These are phyloP conservation scores for Capromys pilorides DNA, from an alignment of 2,797 vertebrate genomes.

Conservation along the genomic window DNA sequence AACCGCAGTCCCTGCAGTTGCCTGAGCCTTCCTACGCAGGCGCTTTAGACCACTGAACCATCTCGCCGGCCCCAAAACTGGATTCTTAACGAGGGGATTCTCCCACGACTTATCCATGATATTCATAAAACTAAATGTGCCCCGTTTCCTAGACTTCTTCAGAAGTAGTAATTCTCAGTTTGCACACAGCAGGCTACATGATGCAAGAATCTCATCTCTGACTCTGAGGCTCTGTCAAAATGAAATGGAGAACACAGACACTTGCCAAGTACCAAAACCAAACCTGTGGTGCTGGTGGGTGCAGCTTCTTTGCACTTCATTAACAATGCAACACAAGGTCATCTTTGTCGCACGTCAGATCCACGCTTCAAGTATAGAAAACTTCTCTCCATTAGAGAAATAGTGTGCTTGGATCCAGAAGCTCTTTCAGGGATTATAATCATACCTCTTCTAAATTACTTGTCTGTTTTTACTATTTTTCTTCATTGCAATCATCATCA, in stretches of 20 bases:
- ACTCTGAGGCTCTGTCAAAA: background rate
- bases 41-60: too few relatives aligned
- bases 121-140: background rate
- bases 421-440: background rate
- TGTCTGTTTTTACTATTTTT: background rate
- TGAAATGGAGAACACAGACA: background rate
- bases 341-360: background rate
- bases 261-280: background rate
- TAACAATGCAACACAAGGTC: background rate
- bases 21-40: too few relatives aligned
- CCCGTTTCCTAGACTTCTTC: background rate
- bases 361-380: background rate
- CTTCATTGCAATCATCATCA: background rate
- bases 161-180: background rate
- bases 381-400: background rate
- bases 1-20: too few relatives aligned
- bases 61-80: too few relatives aligned
- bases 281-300: background rate
- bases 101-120: background rate
- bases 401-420: background rate
- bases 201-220: background rate
- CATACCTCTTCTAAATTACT: slow-evolving; percentile 21
- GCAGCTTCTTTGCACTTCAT: background rate
- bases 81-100: background rate
- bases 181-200: background rate